A percentile compares a stretch with the other conserved stretches of the same genome.
Evolutionary conservation across 92 coral and sea anemone genomes (phyloP).

Genomic region (Phymanthus crucifer): DNA sequence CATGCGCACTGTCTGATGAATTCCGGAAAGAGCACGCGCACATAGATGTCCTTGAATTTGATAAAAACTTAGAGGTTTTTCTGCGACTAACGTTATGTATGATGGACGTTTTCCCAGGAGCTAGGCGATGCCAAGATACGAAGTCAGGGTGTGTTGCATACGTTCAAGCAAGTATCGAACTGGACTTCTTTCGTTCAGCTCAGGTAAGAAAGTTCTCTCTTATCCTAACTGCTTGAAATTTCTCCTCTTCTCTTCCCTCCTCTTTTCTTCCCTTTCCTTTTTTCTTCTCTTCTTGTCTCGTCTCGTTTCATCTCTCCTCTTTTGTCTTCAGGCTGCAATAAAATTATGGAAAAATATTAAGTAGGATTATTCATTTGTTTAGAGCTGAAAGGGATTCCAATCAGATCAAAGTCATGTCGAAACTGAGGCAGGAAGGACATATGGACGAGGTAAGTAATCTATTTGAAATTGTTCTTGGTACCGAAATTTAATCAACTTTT

Average conservation of each 20-base stretch:
- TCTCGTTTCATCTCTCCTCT: no score
- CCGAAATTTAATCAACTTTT: background rate
- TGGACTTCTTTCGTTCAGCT: slow-evolving; percentile 81
- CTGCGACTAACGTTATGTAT: no score
- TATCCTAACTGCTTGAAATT: background rate
- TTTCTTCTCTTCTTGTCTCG: no score
- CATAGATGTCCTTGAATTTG: no score
- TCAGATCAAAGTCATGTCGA: slow-evolving; percentile 91
- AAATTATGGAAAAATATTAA: background rate
- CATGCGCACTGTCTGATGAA: no score
- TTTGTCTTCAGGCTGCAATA: no score
- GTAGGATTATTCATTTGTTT: background rate
- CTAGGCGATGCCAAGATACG: slow-evolving; percentile 89
- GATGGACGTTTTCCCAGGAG: slow-evolving; percentile 45
- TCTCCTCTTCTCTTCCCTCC: background rate
- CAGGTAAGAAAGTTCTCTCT: slow-evolving; percentile 42
- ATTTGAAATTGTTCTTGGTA: no score
- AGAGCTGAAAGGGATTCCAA: slow-evolving; percentile 80
- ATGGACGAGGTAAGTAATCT: slow-evolving; percentile 79
- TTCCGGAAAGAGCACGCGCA: no score
- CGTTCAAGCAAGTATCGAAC: slow-evolving; percentile 92
- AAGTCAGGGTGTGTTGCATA: slow-evolving; percentile 82
- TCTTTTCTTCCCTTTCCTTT: no score
- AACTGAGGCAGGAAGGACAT: slow-evolving; percentile 83
- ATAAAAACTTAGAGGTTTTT: no score